Evolutionary conservation across 2,888 invertebrate species (phyloP), one percentile per base, ranked within the genome.

Genomic region (Hofmannophila pseudospretella): DNA sequence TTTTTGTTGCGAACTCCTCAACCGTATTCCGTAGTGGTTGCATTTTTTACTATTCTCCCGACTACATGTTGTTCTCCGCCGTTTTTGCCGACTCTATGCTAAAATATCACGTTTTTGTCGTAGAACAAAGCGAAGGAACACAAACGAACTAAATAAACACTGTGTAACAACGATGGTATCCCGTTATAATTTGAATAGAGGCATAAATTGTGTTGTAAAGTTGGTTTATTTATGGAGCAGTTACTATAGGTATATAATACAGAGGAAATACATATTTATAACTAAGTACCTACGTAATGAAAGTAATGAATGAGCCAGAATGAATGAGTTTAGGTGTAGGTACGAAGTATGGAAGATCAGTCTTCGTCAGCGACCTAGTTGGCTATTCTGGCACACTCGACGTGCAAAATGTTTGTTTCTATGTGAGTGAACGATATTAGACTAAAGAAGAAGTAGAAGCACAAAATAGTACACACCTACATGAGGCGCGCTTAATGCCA

Each of bases 71-170:
- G 23, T 36, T 40, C 25, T 28, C 32, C 30, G 13, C 26, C 26
- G 34, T 26, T 26, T 33, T 30, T 36, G 33, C 32, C 5, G 22
- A 29, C 36, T 30, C 32, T 25, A 30, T 34, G 39, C 34, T 40
- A 32, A 34, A 40, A 31, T 39, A 37, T 31, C 38, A 37, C 39
- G 41, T 39, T 41, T 36, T 45, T 41, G 34, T 34, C 28, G 10
- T 26, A 32, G 28, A 42, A 39, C 35, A 41, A 41, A 39, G 41
- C 34, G 33, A 28, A 44, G 27, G 20, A 32, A 37, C 36, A 36
- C 36, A 36, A 33, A 41, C 25, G 26, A 36, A 39, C 28, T 36
- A 38, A 41, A 41, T 31, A 34, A 36, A 41, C 36, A 20, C 8
- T 11, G 5, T 22, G 8, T 13, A 26, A 28, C 20, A 7, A 33